Base-by-base conservation (phyloP, 2,113 vertebrate species). In the Choloepus hoffmanni region DNA sequence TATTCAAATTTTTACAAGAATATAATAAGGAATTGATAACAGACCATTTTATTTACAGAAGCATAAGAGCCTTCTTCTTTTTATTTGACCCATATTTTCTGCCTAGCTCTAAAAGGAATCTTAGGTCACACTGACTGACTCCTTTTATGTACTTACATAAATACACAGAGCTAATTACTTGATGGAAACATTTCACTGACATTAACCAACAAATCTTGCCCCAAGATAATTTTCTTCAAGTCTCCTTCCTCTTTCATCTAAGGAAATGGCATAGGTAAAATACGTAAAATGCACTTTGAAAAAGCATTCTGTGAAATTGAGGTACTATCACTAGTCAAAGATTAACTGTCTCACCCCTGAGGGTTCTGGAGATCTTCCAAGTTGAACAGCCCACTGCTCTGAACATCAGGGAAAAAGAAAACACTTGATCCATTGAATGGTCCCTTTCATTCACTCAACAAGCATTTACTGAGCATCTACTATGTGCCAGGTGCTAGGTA, bases 1-100 rank as follows among this genome's bases (percentile, higher is more conserved):
- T 92, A 96, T 87, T 97, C 89, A 96, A 95, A 97, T 95, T 97
- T 97, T 96, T 48, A 85, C 10, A 91, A 21, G 73, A 76, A 70
- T 81, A 85, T 92, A 95, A 89, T 81, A 82, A 89, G 50, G 45
- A 92, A 90, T 96, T 94, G 96, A 81, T 82, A 88, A 50, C 50
- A 77, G 78, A 48, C 15, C n/a, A 79, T 95, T 78, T 82, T 89
- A 84, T 85, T 90, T 89, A 33, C 63, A n/a, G 50, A 58, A 88
- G 76, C 58, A n/a, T 58, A 58, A 90, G 76, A 77, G 7, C 1
- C 43, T 95, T 96, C 82, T 83, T 14, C 68, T 30, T 96, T 85
- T 85, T 78, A 82, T 90, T 92, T 95, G 26, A 40, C 26, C 73
- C 23, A 9, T 43, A 86, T 74, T 33, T 85, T 94, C 72, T 82